Conservation (phyloP, 2,797 vertebrate species). For the Eurystomus glaucurus region DNA sequence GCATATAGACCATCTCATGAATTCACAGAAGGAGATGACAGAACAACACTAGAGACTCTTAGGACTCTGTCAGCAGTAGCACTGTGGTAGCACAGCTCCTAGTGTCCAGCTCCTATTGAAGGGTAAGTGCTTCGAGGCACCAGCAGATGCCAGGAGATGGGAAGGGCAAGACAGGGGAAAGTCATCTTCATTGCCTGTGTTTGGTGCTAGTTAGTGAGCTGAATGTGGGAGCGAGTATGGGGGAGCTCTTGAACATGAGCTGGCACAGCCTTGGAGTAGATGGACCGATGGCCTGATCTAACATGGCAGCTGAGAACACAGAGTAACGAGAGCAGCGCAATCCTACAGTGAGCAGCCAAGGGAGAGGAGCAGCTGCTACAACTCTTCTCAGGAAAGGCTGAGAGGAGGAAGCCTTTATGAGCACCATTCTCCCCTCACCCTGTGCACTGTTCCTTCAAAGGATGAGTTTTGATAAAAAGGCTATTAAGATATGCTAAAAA, state of each 20-base stretch:
- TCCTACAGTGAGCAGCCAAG: not conserved
- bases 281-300: not conserved
- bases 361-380: not conserved
- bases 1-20: not conserved
- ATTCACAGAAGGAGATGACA: not conserved
- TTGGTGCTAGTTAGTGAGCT: not conserved
- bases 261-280: not conserved
- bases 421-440: not conserved
- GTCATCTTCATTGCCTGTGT: not conserved
- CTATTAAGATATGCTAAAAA: not conserved
- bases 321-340: not conserved
- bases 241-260: not conserved
- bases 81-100: not conserved
- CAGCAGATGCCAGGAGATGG: not conserved
- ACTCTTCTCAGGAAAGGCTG: not conserved
- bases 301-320: not conserved
- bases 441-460: not conserved
- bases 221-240: not conserved
- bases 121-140: not conserved
- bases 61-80: not conserved
- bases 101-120: not conserved
- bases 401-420: not conserved
- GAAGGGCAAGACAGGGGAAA: not conserved
- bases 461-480: not conserved
- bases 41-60: not conserved